Evolutionary conservation across 2,888 invertebrate species (phyloP), one percentile per base, ranked within the genome.

Genomic region (Glyphotaelius pellucidus): DNA sequence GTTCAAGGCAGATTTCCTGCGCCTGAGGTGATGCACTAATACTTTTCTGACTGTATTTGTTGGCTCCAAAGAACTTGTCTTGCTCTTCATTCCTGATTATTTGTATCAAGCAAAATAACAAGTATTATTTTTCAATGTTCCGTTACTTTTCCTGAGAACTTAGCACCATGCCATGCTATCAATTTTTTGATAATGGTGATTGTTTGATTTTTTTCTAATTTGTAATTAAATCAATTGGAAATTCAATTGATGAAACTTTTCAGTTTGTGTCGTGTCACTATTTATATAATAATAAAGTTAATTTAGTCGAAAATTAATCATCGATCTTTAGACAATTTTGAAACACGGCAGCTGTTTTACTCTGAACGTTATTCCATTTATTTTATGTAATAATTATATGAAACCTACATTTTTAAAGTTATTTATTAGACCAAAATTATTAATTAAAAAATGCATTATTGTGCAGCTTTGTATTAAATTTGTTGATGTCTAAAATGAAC

Each of bases 361-460:
- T 67, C 9, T 7, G 67, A n/a, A 67, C 9, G 9, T 67, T 67
- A 67, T 67, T 67, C 67, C n/a, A n/a, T 67, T 67, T 67, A 67
- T 67, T 67, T 67, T 67, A n/a, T 67, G 67, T 67, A n/a, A n/a
- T 67, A n/a, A 67, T 67, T 67, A 67, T 67, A 67, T 67, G n/a
- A 67, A 67, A 25, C 25, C 67, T 67, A 67, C 25, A 67, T 67
- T 67, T 25, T 67, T 67, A n/a, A 67, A 67, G 67, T n/a, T 67
- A 67, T 67, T 67, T 67, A 67, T 67, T 67, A 67, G 67, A 67
- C 67, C 67, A 67, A 67, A 67, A 67, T n/a, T 67, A 67, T 67
- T 67, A 9, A 67, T 38, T 7, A n/a, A 67, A 67, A 19, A 19
- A 19, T 5, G 52, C 19, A 52, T 67, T 67, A 67, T n/a, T n/a